Percentiles rank a stretch among this genome's conserved stretches.
Evolutionary conservation across 2,888 invertebrate genomes (phyloP).

Genomic region (Galerucella nymphaeae): DNA sequence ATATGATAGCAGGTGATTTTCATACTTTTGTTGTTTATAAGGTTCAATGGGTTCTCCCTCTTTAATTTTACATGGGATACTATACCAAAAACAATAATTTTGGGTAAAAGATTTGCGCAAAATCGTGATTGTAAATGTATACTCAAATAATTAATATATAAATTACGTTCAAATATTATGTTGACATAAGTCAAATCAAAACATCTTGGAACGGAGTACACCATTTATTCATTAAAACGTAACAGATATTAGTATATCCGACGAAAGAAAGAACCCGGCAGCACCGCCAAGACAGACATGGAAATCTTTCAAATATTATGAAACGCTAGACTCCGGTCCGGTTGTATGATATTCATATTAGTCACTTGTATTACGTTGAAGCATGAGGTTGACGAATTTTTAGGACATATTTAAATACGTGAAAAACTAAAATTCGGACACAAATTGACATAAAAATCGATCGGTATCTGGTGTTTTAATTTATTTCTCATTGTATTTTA

Average conservation of each 20-base stretch:
- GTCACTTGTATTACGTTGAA: not conserved
- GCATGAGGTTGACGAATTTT: not conserved
- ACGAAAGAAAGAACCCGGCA: not conserved
- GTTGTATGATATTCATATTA: not conserved
- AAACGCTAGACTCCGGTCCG: not conserved
- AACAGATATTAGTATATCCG: not conserved
- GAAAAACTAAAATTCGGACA: slow-evolving; percentile 7
- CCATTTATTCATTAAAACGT: no score
- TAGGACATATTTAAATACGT: not conserved
- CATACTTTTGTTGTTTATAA: no score
- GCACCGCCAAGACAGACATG: not conserved
- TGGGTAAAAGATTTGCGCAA: no score
- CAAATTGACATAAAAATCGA: not conserved
- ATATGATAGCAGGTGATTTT: no score
- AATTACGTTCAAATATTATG: no score
- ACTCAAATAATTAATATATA: no score
- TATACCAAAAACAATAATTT: no score
- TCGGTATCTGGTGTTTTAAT: not conserved
- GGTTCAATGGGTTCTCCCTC: no score
- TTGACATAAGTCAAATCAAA: no score
- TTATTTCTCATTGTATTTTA: not conserved
- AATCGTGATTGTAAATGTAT: no score
- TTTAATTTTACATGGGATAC: no score
- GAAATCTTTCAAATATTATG: slow-evolving; percentile 13
- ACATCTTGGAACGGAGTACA: no score